A percentile compares a stretch with the other conserved stretches of the same genome.
These are phyloP conservation scores for Eupithecia centaureata DNA, from an alignment of 2,888 invertebrate genomes.

Conservation along the genomic window DNA sequence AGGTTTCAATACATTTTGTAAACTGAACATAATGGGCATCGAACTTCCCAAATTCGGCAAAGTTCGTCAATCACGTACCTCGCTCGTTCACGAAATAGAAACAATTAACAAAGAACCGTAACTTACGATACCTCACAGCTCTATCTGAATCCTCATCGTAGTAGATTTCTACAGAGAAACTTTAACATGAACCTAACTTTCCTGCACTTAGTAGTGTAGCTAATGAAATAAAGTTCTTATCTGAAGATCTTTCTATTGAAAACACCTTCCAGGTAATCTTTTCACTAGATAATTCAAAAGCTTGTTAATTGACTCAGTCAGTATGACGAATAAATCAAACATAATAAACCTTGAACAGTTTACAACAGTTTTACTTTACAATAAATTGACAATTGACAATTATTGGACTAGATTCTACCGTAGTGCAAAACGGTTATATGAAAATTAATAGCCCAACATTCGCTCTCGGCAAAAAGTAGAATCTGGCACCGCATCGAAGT, in stretches of 20 bases:
- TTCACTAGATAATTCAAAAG: not conserved
- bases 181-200: constrained; percentile 29
- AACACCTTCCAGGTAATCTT: constrained; percentile 1
- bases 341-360: too few relatives aligned
- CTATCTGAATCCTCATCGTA: constrained; percentile 24
- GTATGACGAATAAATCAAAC: too few relatives aligned
- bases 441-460: constrained; percentile 1
- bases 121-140: constrained; percentile 26
- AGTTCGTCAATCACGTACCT: constrained; percentile 24
- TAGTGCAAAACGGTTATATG: not conserved
- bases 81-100: constrained; percentile 28
- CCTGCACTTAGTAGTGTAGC: constrained; percentile 17
- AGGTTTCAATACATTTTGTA: not conserved
- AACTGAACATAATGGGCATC: not conserved
- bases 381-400: not conserved
- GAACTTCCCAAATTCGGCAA: not conserved
- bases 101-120: constrained; percentile 26
- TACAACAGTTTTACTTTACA: not conserved
- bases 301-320: not conserved
- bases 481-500: constrained; percentile 26
- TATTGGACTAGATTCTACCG: not conserved
- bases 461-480: constrained; percentile 19
- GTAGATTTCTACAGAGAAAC: constrained; percentile 24
- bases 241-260: constrained; percentile 10
- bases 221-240: constrained; percentile 29